These are phyloP conservation scores for Dasyprocta punctata DNA, from an alignment of 2,113 vertebrate species.

Conservation along the genomic window DNA sequence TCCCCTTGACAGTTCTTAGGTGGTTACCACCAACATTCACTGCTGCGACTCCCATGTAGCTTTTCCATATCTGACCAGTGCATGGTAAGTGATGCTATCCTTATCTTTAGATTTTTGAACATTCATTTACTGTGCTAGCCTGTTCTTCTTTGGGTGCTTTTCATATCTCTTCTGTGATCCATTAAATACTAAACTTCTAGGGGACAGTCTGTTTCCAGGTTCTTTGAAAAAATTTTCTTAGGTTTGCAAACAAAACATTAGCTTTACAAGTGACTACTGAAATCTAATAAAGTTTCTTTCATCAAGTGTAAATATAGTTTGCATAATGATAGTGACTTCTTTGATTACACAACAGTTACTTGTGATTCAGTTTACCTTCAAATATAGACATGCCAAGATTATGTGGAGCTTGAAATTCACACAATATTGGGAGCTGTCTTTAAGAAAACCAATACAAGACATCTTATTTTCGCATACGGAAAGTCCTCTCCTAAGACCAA, in stretches of 20 bases:
- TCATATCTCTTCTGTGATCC: neutral
- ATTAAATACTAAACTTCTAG: neutral
- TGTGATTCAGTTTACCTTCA: neutral
- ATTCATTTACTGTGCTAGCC: rapidly evolving
- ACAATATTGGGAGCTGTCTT: neutral
- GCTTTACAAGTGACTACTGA: neutral
- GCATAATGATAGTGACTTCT: neutral
- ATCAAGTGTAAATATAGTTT: neutral
- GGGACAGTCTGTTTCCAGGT: neutral
- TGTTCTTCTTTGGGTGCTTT: neutral
- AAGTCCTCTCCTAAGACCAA: neutral
- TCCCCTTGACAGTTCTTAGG: neutral
- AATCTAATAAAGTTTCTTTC: neutral
- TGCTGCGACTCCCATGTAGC: neutral
- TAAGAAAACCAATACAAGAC: neutral
- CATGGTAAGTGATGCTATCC: rapidly evolving
- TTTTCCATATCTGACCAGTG: too few species aligned
- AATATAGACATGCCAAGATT: neutral
- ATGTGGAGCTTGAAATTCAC: neutral
- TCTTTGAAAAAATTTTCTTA: neutral
- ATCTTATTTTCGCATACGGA: neutral
- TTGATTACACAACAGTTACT: neutral
- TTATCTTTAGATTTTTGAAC: neutral
- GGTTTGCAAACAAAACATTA: neutral
- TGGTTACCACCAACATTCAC: neutral